These are phyloP conservation scores for Drosophila algonquin DNA, from an alignment of 2,888 invertebrate species.

Conservation along the genomic window DNA sequence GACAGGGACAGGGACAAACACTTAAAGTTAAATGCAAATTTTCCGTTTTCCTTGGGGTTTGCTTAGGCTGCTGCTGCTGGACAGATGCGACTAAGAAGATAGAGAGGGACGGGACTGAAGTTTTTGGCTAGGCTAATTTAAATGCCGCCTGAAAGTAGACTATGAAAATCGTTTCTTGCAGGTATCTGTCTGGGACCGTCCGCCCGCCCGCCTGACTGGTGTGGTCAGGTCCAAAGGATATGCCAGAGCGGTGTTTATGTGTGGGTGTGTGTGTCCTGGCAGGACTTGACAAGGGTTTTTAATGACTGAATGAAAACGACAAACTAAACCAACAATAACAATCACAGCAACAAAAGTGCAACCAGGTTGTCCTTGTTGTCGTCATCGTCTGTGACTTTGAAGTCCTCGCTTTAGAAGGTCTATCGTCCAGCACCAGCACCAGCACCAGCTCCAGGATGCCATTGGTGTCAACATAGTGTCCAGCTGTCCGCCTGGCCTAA, in stretches of 20 bases:
- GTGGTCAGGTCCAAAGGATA: conserved; percentile 53
- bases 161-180: conserved; percentile 50
- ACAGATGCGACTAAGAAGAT: not conserved
- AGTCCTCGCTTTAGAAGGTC: conserved; percentile 49
- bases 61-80: not conserved
- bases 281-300: conserved; percentile 83
- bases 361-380: conserved; percentile 15
- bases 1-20: conserved; percentile 46
- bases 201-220: conserved; percentile 20
- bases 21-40: conserved; percentile 77
- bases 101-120: not conserved
- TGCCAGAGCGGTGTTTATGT: conserved; percentile 23
- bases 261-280: conserved; percentile 55
- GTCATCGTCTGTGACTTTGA: conserved; percentile 62
- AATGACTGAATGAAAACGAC: conserved; percentile 80
- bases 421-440: conserved; percentile 36
- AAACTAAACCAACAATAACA: conserved; percentile 52
- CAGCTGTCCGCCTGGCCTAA: conserved; percentile 74
- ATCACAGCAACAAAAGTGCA: conserved; percentile 60
- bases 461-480: conserved; percentile 73
- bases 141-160: conserved; percentile 56
- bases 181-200: conserved; percentile 26
- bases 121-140: conserved; percentile 64
- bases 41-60: conserved; percentile 11
- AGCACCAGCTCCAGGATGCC: conserved; percentile 63